phyloP scores from a whole-genome alignment of 2,888 invertebrate genomes.

The Mallateleia sp. region DNA sequence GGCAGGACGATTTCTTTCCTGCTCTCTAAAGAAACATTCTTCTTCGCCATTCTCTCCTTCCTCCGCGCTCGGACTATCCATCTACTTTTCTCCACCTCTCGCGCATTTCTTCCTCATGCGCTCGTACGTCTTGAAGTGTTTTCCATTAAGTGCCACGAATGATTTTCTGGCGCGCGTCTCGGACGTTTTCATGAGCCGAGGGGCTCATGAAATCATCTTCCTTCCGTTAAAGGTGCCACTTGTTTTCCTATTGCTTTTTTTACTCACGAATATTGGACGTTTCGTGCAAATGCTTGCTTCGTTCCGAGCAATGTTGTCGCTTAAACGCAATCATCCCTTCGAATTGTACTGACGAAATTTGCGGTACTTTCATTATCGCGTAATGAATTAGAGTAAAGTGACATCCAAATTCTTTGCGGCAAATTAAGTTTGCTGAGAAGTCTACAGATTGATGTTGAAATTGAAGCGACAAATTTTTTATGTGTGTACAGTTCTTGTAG shows the following conservation, averaged over 20 bases:
- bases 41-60: conserved; percentile 73
- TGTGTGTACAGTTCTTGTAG: no score
- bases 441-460: no score
- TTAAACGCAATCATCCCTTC: conserved; percentile 52
- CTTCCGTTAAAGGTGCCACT: conserved; percentile 62
- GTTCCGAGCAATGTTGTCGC: conserved; percentile 34
- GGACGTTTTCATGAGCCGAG: conserved; percentile 45
- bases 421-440: no score
- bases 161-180: conserved; percentile 60
- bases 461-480: no score
- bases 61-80: conserved; percentile 78
- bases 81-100: conserved; percentile 64
- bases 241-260: conserved; percentile 69
- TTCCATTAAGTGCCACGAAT: conserved; percentile 82
- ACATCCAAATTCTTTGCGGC: no score
- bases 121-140: conserved; percentile 71
- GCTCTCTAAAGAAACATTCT: conserved; percentile 72
- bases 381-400: no score
- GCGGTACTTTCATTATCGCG: conserved; percentile 36
- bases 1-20: conserved; percentile 75
- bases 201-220: conserved; percentile 68
- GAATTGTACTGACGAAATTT: conserved; percentile 26
- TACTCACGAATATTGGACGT: conserved; percentile 56
- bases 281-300: conserved; percentile 14
- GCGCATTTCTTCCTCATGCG: conserved; percentile 58